Base-by-base conservation (phyloP, 92 coral and sea anemone species). In the Muricea muricata region DNA sequence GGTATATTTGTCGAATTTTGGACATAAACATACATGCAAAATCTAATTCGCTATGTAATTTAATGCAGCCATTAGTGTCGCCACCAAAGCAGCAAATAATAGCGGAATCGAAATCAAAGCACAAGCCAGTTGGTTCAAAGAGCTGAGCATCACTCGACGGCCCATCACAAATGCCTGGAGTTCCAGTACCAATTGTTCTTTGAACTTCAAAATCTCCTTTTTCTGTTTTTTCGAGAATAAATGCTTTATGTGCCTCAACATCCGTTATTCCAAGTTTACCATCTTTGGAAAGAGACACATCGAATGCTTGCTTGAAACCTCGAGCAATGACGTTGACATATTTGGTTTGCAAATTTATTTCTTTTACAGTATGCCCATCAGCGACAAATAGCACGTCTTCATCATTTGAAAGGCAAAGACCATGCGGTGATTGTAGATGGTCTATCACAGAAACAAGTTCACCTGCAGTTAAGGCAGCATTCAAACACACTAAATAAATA, bases 21-120 rank as follows among this genome's bases (percentile, higher is more conserved):
- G 85, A 7, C 94, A 92, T 92, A 69, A 92, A 92, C 9, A 37
- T 57, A 34, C 84, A 81, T 2, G 89, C 92, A 89, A 91, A 91
- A 17, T 47, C 35, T 3, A 86, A 80, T 8, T 8, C 56, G 2
- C 83, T 85, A 60, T 56, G 46, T 4, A 91, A 48, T 54, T 89
- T 91, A 7, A 91, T 89, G 75, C 63, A 89, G 3, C 92, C 94
- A 69, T 85, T 34, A 13, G n/a, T 35, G 23, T 20, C 15, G n/a
- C 93, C 94, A 30, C 91, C 92, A 89, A 89, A 85, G 80, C 91
- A 91, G 15, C 79, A 89, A 76, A 89, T 48, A 10, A 89, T 74
- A 17, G 68, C 80, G n/a, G 89, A 74, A 23, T 74, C 80, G 10
- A 37, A 63, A 40, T 86, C 92, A 82, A 85, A 91, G 47, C 90